These are phyloP conservation scores for Athalia cordata DNA, from an alignment of 2,888 invertebrate genomes.

Conservation along the genomic window DNA sequence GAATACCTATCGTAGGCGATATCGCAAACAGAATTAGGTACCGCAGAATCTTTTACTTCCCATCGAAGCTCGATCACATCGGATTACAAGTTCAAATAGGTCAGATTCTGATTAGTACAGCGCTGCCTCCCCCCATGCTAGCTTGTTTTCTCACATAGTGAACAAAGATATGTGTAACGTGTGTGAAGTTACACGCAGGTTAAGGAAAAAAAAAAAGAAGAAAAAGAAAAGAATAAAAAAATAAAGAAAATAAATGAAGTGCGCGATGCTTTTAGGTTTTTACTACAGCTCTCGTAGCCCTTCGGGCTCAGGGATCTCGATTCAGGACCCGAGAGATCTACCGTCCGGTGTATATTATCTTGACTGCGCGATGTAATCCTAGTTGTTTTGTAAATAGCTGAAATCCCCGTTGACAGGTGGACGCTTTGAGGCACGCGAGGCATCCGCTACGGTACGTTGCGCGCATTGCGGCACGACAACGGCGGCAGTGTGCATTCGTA, in stretches of 20 bases:
- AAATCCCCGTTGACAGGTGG: slow-evolving; percentile 44
- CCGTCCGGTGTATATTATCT: slow-evolving; percentile 6
- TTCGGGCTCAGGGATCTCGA: slow-evolving; percentile 24
- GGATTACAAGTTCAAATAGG: slow-evolving; percentile 32
- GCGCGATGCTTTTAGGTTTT: too few relatives aligned
- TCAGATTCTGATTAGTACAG: slow-evolving; percentile 27
- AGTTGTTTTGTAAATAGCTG: slow-evolving; percentile 44
- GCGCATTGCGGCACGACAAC: background rate
- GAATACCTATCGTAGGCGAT: background rate
- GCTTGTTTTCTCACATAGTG: slow-evolving; percentile 8
- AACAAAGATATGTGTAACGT: too few relatives aligned
- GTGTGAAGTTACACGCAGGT: too few relatives aligned
- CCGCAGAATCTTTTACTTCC: slow-evolving; percentile 15
- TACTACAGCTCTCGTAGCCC: slow-evolving; percentile 47
- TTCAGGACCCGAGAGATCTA: slow-evolving; percentile 15
- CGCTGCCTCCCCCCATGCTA: slow-evolving; percentile 5
- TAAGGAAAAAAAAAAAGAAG: too few relatives aligned
- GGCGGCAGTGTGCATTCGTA: background rate
- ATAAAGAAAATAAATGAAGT: too few relatives aligned
- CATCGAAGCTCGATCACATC: slow-evolving; percentile 35
- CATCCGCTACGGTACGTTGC: slow-evolving; percentile 7
- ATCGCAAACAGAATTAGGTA: background rate
- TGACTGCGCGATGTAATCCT: slow-evolving; percentile 35
- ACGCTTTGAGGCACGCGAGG: slow-evolving; percentile 44
- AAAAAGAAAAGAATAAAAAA: too few relatives aligned